Percentiles rank a stretch among this genome's conserved stretches.
These are phyloP conservation scores for Euproctis similis DNA, from an alignment of 2,888 invertebrate genomes.

Conservation along the genomic window DNA sequence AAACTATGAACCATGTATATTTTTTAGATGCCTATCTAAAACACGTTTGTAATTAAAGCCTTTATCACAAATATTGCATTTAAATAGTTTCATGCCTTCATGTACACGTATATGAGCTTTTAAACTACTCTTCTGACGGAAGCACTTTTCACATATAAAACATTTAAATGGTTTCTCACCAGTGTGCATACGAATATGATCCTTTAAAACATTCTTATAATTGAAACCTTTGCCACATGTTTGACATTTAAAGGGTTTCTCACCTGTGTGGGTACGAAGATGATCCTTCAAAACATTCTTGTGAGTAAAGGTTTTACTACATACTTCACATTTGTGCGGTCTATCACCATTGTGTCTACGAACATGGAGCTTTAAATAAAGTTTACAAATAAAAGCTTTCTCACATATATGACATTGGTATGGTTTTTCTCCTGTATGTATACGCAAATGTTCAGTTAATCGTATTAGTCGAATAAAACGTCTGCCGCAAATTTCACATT, in stretches of 20 bases:
- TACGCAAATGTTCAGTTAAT: neutral
- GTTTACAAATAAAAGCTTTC: neutral
- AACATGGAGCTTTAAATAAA: neutral
- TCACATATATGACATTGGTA: neutral
- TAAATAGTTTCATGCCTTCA: too few relatives aligned
- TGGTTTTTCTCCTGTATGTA: neutral
- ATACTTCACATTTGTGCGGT: too few relatives aligned
- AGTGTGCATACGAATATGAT: neutral
- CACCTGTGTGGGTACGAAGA: too few relatives aligned
- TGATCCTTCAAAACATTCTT: too few relatives aligned
- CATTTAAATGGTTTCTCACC: too few relatives aligned
- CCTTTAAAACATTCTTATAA: neutral
- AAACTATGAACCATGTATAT: too few relatives aligned
- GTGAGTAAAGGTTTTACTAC: too few relatives aligned
- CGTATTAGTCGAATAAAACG: neutral
- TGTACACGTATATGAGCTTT: neutral
- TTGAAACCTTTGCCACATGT: neutral
- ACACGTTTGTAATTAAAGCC: too few relatives aligned
- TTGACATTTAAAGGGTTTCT: too few relatives aligned
- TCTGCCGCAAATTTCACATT: neutral
- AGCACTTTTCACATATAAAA: too few relatives aligned
- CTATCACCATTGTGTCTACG: neutral
- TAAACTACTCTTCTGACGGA: neutral
- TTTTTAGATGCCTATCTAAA: too few relatives aligned
- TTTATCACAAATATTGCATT: too few relatives aligned